Conservation (phyloP, 2,113 vertebrate species). For the Tragelaphus imberbis region DNA sequence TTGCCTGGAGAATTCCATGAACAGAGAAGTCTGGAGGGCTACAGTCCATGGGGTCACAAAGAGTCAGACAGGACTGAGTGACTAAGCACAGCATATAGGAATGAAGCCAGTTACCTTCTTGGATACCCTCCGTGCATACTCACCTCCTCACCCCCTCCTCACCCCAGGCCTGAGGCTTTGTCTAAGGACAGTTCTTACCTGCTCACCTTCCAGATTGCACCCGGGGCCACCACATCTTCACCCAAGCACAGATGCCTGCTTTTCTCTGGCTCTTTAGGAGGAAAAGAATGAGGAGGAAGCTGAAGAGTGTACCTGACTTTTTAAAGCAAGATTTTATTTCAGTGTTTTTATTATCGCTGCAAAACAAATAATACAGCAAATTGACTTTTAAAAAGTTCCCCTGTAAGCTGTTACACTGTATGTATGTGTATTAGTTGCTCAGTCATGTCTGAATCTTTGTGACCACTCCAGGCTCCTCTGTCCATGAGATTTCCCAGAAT, state of each 20-base stretch:
- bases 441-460: background rate
- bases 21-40: background rate
- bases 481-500: background rate
- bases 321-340: constrained; percentile 15
- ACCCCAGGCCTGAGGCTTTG: background rate
- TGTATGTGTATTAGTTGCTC: background rate
- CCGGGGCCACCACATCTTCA: background rate
- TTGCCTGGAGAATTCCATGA: background rate
- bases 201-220: background rate
- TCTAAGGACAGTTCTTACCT: background rate
- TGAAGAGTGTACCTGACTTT: background rate
- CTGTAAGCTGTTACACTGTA: background rate
- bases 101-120: background rate
- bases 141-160: accelerated
- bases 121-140: background rate
- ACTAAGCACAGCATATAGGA: background rate
- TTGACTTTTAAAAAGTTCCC: background rate
- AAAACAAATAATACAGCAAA: constrained; percentile 12
- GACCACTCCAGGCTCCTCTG: background rate
- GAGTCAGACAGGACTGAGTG: background rate
- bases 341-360: background rate
- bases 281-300: background rate
- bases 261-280: background rate
- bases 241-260: background rate
- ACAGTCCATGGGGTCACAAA: background rate